These are phyloP conservation scores for Copidosoma aretas DNA, from an alignment of 2,888 invertebrate species.

Conservation along the genomic window DNA sequence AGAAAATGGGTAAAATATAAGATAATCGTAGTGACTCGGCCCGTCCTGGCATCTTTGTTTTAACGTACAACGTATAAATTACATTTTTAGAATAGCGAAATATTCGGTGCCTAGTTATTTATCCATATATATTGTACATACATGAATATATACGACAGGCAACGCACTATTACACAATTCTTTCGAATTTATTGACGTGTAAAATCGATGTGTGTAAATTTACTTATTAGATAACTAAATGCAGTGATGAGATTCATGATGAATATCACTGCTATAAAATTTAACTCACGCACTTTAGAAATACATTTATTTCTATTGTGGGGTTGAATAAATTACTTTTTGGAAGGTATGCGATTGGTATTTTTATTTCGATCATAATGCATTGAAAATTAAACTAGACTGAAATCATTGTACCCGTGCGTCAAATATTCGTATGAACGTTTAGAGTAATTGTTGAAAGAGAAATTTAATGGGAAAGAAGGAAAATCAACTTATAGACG, in stretches of 20 bases:
- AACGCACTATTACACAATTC: constrained; percentile 16
- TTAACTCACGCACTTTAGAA: too few relatives aligned
- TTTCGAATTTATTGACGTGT: neutral
- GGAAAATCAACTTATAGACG: neutral
- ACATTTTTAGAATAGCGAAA: constrained; percentile 25
- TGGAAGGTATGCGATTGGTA: neutral
- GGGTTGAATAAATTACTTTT: neutral
- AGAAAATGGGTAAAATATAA: constrained; percentile 6
- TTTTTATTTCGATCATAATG: constrained; percentile 2
- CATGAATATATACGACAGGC: constrained; percentile 6
- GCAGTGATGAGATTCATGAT: too few relatives aligned
- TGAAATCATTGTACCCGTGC: constrained; percentile 9
- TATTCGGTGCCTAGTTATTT: constrained; percentile 26
- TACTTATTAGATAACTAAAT: neutral
- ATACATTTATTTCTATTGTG: too few relatives aligned
- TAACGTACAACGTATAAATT: constrained; percentile 26
- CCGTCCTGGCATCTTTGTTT: constrained; percentile 37
- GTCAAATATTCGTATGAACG: constrained; percentile 15
- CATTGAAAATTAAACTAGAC: neutral
- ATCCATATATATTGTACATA: constrained; percentile 17
- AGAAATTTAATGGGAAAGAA: constrained; percentile 28
- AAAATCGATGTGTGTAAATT: neutral
- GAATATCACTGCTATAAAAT: too few relatives aligned
- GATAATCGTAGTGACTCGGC: constrained; percentile 33
- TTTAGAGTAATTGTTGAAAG: constrained; percentile 26